Conservation (phyloP, 1,140 invertebrate genomes). For the Phymastichus coffea region DNA sequence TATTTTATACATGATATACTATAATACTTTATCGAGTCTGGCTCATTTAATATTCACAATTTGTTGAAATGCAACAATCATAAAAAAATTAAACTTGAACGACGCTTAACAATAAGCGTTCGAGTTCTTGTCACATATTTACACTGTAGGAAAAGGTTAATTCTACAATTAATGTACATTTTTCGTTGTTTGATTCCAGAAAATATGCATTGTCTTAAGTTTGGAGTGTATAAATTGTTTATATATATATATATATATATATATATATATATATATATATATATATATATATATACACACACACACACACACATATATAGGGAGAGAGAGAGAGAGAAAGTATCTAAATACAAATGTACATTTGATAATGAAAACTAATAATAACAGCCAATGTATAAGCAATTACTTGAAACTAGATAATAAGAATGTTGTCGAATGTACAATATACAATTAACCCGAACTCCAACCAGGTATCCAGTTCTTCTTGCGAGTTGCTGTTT, state of each 20-base stretch:
- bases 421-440: too few species aligned
- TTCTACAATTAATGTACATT: neutral
- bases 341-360: constrained; percentile 15
- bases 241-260: too few species aligned
- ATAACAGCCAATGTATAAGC: neutral
- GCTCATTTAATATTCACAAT: constrained; percentile 2
- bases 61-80: constrained; percentile 1
- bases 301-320: too few species aligned
- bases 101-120: neutral
- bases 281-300: too few species aligned
- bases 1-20: neutral
- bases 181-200: constrained; percentile 10
- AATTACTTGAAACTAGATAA: neutral
- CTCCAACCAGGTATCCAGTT: constrained; percentile 27
- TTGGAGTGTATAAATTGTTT: too few species aligned
- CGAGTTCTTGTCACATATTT: neutral
- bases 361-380: constrained; percentile 16
- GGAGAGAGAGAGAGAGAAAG: neutral
- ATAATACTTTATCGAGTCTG: constrained; percentile 7
- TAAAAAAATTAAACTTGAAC: constrained; percentile 1
- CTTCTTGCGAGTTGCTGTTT: constrained; percentile 13
- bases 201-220: neutral
- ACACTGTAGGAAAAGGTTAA: neutral
- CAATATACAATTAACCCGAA: constrained; percentile 23
- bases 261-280: too few species aligned